Evolutionary conservation across 2,888 invertebrate species (phyloP), one percentile per base, ranked within the genome.

Genomic region (Theretra japonica): DNA sequence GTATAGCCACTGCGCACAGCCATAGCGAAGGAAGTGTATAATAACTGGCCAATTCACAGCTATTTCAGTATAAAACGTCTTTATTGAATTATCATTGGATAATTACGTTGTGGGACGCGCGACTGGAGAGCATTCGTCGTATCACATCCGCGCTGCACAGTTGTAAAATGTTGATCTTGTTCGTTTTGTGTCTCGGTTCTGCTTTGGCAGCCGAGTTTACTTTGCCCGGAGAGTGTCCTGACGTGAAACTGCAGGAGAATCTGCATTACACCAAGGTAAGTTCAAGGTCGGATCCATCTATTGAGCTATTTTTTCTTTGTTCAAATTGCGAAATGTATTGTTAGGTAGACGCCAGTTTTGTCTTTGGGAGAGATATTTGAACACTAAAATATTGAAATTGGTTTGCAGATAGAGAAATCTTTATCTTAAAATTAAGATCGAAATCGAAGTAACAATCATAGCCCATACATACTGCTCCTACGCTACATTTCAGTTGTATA

Each of bases 191-290:
- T 75, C 75, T 88, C 17, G 73, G 82, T 2, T 78, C 78, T 48
- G 86, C 80, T 25, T 78, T 83, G 19, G 86, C 82, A 6, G 87
- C 88, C 0, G 91, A 91, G 65, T 91, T 90, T 70, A 92, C 91
- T 0, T 75, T 93, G 65, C 84, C 86, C 0, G 94, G 93, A 2
- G 89, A 90, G 75, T 94, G 94, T 75, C 94, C 93, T 0, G 80
- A 86, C 72, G 82, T 92, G 2, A 90, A 90, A 74, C 76, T 93
- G 59, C 93, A 94, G 48, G 91, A 93, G 19, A 91, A 89, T 77
- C 82, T 94, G 72, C 91, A 94, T 75, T 90, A 87, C 60, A 91
- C 91, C 1, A 92, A 87, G 87, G 94, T 93, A 75, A 83, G 85
- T n/a, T 17, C 0, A 28, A n/a, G 28, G 25, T 5, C 8, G 59